phyloP scores from a whole-genome alignment of 53 echinoderm and acorn worm genomes.

The Patiria pectinifera region DNA sequence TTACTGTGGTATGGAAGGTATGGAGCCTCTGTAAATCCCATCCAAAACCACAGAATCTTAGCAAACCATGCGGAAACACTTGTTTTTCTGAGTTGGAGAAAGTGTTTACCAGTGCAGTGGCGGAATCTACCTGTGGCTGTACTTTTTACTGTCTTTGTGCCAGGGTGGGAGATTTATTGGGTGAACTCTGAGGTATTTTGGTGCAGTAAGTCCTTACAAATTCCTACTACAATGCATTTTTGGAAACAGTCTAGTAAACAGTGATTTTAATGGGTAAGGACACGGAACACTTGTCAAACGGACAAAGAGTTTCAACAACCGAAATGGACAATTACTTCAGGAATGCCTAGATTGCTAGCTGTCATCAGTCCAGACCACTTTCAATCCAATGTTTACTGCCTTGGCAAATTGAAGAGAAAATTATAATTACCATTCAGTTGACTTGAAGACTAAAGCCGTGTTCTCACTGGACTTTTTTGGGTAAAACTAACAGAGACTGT shows the following conservation, averaged over 20 bases:
- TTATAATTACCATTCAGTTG: no score
- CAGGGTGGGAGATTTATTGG: background rate
- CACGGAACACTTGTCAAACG: background rate
- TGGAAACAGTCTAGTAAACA: background rate
- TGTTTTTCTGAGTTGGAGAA: slow-evolving; percentile 6
- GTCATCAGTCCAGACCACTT: no score
- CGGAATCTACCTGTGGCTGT: background rate
- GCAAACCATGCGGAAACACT: slow-evolving; percentile 20
- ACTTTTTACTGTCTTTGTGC: background rate
- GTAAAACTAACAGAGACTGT: background rate
- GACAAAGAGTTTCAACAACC: background rate
- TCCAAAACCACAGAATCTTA: slow-evolving; percentile 27
- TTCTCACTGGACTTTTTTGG: background rate
- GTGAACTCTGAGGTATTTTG: background rate
- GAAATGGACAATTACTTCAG: background rate
- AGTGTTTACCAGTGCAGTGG: background rate
- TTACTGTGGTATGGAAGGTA: slow-evolving; percentile 23
- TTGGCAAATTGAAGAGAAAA: no score
- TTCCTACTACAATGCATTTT: background rate
- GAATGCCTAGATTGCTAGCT: background rate
- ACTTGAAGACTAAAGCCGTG: background rate
- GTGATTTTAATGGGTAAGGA: background rate
- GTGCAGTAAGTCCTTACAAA: background rate
- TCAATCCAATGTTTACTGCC: no score
- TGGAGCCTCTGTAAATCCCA: background rate